These are phyloP conservation scores for Agriopis marginaria DNA, from an alignment of 2,888 invertebrate genomes.

Conservation along the genomic window DNA sequence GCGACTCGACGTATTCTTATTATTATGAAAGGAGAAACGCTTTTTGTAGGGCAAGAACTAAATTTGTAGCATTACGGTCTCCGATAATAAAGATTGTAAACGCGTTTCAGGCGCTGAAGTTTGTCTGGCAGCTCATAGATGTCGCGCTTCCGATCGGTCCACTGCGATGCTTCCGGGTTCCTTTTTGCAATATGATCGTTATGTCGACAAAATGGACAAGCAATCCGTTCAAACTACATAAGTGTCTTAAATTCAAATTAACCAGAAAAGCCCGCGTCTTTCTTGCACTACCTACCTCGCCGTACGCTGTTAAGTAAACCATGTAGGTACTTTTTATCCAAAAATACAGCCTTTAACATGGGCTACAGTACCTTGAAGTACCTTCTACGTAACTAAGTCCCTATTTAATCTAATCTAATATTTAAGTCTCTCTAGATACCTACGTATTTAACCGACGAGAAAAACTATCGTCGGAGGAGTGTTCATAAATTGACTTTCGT, in stretches of 20 bases:
- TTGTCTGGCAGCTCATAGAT: slow-evolving; percentile 79
- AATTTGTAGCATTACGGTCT: slow-evolving; percentile 83
- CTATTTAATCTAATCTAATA: too few species aligned
- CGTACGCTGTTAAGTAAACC: not conserved
- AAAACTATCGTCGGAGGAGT: not conserved
- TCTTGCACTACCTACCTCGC: not conserved
- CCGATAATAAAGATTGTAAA: slow-evolving; percentile 84
- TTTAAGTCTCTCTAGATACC: not conserved
- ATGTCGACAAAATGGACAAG: slow-evolving; percentile 51
- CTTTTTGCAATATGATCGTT: slow-evolving; percentile 51
- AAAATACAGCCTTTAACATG: too few species aligned
- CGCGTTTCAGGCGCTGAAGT: slow-evolving; percentile 83
- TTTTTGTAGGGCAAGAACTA: slow-evolving; percentile 87
- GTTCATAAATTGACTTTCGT: too few species aligned
- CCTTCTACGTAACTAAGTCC: too few species aligned
- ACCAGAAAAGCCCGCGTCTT: not conserved
- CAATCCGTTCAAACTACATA: slow-evolving; percentile 48
- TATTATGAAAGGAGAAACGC: slow-evolving; percentile 87
- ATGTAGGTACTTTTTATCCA: too few species aligned
- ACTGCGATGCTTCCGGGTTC: slow-evolving; percentile 54
- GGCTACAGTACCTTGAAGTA: too few species aligned
- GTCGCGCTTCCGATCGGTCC: slow-evolving; percentile 71
- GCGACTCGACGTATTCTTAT: slow-evolving; percentile 88
- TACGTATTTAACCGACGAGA: not conserved
- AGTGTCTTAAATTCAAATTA: not conserved